Percentiles rank a stretch among this genome's conserved stretches.
These are phyloP conservation scores for Hoplostethus mediterraneus DNA, from an alignment of 2,797 vertebrate species.

Conservation along the genomic window DNA sequence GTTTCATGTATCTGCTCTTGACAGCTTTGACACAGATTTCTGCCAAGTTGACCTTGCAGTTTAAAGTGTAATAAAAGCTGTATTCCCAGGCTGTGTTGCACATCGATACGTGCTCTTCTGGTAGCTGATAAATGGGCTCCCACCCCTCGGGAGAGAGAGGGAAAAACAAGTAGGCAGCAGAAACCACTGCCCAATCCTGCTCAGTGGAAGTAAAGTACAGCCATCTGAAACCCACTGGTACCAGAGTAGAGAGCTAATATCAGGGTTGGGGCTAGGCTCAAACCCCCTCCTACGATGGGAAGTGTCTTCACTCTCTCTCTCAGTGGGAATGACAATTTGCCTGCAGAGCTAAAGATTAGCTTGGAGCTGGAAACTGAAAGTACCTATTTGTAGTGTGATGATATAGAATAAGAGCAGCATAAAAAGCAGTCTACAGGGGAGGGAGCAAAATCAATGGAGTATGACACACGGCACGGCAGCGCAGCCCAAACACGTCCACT, in stretches of 20 bases:
- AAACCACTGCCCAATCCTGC: constrained; percentile 55
- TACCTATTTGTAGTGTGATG: constrained; percentile 55
- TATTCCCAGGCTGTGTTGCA: constrained; percentile 70
- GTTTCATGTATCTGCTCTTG: constrained; percentile 73
- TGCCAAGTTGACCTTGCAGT: constrained; percentile 78
- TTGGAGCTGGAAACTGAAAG: constrained; percentile 54
- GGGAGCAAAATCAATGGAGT: constrained; percentile 54
- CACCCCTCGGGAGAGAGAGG: constrained; percentile 40
- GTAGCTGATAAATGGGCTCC: constrained; percentile 72
- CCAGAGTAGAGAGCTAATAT: constrained; percentile 55
- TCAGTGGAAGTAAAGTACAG: constrained; percentile 67
- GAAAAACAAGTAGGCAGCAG: constrained; percentile 62
- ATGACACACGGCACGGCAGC: constrained; percentile 59
- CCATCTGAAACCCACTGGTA: constrained; percentile 54
- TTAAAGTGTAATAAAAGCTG: constrained; percentile 79
- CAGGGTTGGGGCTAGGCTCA: constrained; percentile 34
- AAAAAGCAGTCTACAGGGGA: constrained; percentile 43
- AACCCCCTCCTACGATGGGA: constrained; percentile 51
- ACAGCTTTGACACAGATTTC: constrained; percentile 77
- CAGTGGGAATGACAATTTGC: constrained; percentile 64
- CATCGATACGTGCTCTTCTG: constrained; percentile 72
- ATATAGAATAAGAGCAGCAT: constrained; percentile 42
- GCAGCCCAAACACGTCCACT: constrained; percentile 22
- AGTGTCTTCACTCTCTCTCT: constrained; percentile 53
- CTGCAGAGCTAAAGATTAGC: constrained; percentile 70